Percentiles rank a stretch among this genome's conserved stretches.
phyloP scores from a whole-genome alignment of 1,140 invertebrate species.

The Cydia splendana region DNA sequence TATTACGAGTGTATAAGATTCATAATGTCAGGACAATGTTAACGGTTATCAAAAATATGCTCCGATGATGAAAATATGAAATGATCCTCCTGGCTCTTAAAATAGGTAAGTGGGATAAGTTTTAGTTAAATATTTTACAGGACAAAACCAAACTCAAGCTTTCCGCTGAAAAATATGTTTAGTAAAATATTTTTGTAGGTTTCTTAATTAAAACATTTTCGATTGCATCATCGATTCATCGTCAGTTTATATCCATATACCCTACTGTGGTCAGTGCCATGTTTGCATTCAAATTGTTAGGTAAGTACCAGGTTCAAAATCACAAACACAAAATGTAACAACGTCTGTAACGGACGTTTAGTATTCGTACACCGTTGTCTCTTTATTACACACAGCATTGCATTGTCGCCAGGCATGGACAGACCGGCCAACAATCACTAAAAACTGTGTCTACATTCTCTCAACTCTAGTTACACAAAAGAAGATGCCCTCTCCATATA shows the following conservation, averaged over 20 bases:
- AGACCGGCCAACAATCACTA: not conserved
- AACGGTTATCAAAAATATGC: too few species aligned
- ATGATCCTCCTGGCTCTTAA: too few species aligned
- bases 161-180: too few species aligned
- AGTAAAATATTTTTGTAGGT: too few species aligned
- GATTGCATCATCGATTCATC: not conserved
- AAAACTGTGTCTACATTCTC: constrained; percentile 25
- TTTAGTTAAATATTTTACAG: too few species aligned
- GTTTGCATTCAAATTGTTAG: not conserved
- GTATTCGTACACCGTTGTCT: constrained; percentile 13
- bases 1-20: too few species aligned
- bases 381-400: constrained; percentile 9
- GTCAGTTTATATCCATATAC: not conserved
- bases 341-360: constrained; percentile 1
- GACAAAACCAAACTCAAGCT: too few species aligned
- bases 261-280: too few species aligned
- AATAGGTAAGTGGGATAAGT: too few species aligned
- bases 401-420: not conserved
- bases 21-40: too few species aligned
- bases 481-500: not conserved
- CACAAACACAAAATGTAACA: not conserved
- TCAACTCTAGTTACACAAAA: not conserved
- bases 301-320: not conserved
- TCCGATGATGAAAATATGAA: too few species aligned
- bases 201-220: not conserved